Evolutionary conservation across 2,888 invertebrate genomes (phyloP), one percentile per base, ranked within the genome.

Genomic region (Drosophila melanosoma): DNA sequence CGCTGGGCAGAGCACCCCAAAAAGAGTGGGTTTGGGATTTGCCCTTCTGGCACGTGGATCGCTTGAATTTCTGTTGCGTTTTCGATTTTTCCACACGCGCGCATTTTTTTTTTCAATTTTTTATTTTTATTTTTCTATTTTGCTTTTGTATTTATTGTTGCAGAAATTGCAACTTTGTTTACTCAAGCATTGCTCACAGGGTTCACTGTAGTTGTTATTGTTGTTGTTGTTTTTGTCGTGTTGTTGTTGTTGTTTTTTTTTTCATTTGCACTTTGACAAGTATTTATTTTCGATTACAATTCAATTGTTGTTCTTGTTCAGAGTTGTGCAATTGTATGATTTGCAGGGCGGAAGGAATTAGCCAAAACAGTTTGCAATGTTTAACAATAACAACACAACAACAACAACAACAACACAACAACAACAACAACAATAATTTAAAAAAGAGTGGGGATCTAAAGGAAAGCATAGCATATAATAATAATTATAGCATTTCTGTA

Each of bases 261-360:
- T 66, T 77, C 79, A 75, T 82, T 74, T 72, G 52, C 76, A 60
- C 53, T 69, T 68, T 59, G 36, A 52, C 56, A 54, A 33, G 61
- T 89, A 85, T 87, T 85, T 87, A 83, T 81, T 89, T 89, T 83
- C 79, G 87, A 89, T 87, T 89, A 79, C 75, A 38, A 72, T 76
- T 64, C 74, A 68, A 79, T 67, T 79, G 78, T 75, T 80, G 56
- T 75, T 52, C 15, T 63, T 61, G 51, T 66, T 58, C 62, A 11
- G 10, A 17, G 10, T 51, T 10, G n/a, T 10, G 48, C 69, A 62
- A 62, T 73, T 66, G 61, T 61, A 20, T 53, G 36, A 57, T 59
- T 71, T 75, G 72, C 60, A 76, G 52, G 35, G 35, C 56, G 60
- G 52, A 59, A 52, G 61, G 61, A 69, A 86, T 88, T 86, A 81